phyloP scores from a whole-genome alignment of 35 echinoderm and acorn worm genomes.

The Amphiura filiformis region DNA sequence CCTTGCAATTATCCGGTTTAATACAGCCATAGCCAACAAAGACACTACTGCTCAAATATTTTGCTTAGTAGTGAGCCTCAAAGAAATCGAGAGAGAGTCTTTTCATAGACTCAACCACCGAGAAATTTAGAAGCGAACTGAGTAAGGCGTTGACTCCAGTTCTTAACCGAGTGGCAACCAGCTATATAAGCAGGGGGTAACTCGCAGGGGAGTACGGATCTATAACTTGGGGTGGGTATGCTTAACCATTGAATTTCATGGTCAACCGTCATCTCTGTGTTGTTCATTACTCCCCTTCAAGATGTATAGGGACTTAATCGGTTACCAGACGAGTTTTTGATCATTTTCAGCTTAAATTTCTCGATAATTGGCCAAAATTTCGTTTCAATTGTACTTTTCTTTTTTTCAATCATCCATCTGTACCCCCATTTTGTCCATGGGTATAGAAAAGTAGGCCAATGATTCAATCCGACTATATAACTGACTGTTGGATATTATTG shows the following conservation, averaged over 20 bases:
- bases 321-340: neutral
- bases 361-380: neutral
- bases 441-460: no score
- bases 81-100: conserved; percentile 59
- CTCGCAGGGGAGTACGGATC: conserved; percentile 54
- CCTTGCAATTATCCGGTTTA: conserved; percentile 69
- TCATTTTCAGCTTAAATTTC: neutral
- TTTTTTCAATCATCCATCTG: neutral
- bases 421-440: neutral
- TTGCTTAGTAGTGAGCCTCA: conserved; percentile 79
- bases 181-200: conserved; percentile 62
- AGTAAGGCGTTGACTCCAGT: conserved; percentile 15
- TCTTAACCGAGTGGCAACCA: conserved; percentile 24
- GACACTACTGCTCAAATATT: conserved; percentile 82
- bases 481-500: neutral
- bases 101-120: conserved; percentile 29
- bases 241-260: neutral
- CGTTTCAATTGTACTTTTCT: neutral
- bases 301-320: neutral
- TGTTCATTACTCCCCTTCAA: neutral
- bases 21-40: conserved; percentile 67
- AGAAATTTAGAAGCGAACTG: neutral
- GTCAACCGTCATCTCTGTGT: neutral
- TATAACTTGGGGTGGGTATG: conserved; percentile 1
- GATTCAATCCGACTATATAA: neutral